Evolutionary conservation across 1,140 invertebrate species (phyloP), one percentile per base, ranked within the genome.

Genomic region (Battus philenor): DNA sequence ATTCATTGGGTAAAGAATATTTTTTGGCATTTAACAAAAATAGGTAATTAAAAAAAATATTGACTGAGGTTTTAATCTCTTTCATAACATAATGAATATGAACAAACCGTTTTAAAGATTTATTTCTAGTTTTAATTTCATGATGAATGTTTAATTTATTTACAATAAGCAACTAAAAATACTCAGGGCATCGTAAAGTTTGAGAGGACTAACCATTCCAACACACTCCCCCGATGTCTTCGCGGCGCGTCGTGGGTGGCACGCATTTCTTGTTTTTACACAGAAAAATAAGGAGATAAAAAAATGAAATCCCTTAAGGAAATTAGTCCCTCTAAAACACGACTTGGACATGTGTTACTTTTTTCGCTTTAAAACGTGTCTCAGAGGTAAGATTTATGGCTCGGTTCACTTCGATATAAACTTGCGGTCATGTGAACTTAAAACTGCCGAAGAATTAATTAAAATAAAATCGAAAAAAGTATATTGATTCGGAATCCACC

Each of bases 291-390:
- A 39, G 36, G 36, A 70, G 47, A 61, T 60, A 43, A 78, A 67
- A 72, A 69, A 65, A 62, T 62, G 55, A 69, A 68, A 77, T 73
- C 64, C 58, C 68, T 47, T 64, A 76, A 79, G 63, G 66, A 81
- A 84, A 84, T 84, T 84, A 84, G 80, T 77, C 74, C 67, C 71
- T 79, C 68, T 83, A 81, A 75, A 80, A 84, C 77, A 79, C 61
- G 58, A 54, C 51, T 68, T 61, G 64, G 80, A 80, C 74, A 82
- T 74, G 74, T 82, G 78, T 84, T 80, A 80, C 72, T 79, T 80
- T 80, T 81, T 84, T 81, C 75, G 68, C 77, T 74, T 76, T 76
- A 71, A 68, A 75, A 73, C 57, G 65, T 68, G 69, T 65, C 64
- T 54, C 44, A 48, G 50, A 55, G 47, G 46, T 50, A 71, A 80